Evolutionary conservation across 2,797 vertebrate species (phyloP).

Genomic region (Cirrhinus molitorella): DNA sequence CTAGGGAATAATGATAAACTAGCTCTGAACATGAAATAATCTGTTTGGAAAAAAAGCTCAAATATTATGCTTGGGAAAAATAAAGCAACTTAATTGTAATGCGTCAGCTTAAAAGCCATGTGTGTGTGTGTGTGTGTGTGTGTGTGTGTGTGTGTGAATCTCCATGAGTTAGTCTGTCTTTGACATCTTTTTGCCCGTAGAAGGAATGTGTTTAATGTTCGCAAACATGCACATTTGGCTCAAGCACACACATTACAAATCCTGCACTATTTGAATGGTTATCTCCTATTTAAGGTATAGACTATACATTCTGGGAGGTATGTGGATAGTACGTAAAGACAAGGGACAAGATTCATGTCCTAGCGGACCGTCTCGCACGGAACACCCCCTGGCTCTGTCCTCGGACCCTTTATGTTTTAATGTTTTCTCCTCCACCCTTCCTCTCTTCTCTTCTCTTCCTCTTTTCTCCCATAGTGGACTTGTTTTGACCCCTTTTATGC

Average conservation of each 20-base stretch:
- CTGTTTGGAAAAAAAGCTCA: slow-evolving; percentile 48
- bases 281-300: slow-evolving; percentile 67
- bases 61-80: slow-evolving; percentile 43
- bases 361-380: slow-evolving; percentile 76
- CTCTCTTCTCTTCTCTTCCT: no score
- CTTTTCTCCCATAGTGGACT: slow-evolving; percentile 63
- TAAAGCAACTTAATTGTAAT: slow-evolving; percentile 40
- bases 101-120: slow-evolving; percentile 24
- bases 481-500: slow-evolving; percentile 66
- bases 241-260: slow-evolving; percentile 44
- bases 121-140: slow-evolving; percentile 4
- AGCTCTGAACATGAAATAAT: slow-evolving; percentile 45
- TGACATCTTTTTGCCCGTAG: slow-evolving; percentile 23
- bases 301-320: slow-evolving; percentile 70
- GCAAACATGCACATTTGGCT: slow-evolving; percentile 46
- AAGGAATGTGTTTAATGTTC: slow-evolving; percentile 48
- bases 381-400: slow-evolving; percentile 71
- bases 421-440: slow-evolving; percentile 33
- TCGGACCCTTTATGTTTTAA: slow-evolving; percentile 34
- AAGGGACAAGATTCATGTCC: slow-evolving; percentile 78
- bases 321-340: slow-evolving; percentile 73
- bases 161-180: slow-evolving; percentile 9
- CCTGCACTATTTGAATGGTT: slow-evolving; percentile 52
- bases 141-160: slow-evolving; percentile 1
- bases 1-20: slow-evolving; percentile 44